Evolutionary conservation across 92 coral and sea anemone genomes (phyloP).

Genomic region (Virgularia gustaviana): DNA sequence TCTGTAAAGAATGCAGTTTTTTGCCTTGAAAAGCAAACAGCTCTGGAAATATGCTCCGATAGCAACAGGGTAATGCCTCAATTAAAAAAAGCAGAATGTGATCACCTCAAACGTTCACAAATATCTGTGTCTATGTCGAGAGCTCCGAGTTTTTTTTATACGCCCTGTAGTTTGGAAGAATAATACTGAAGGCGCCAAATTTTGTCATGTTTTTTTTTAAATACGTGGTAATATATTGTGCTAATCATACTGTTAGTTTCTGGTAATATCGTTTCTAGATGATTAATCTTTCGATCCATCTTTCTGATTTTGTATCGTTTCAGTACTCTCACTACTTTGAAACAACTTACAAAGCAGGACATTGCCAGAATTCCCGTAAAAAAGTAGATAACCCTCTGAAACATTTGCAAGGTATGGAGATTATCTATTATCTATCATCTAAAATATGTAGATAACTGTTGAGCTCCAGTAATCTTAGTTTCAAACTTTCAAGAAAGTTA

Average conservation of each 20-base stretch:
- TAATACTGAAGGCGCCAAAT: not conserved
- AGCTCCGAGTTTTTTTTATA: too few species aligned
- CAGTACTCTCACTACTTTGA: slow-evolving; percentile 88
- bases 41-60: too few species aligned
- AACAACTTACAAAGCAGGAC: slow-evolving; percentile 59
- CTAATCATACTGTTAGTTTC: not conserved
- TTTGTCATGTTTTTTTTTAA: not conserved
- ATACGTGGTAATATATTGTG: not conserved
- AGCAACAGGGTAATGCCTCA: too few species aligned
- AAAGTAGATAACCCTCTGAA: slow-evolving; percentile 69
- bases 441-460: too few species aligned
- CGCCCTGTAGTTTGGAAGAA: not conserved
- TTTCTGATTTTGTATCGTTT: not conserved
- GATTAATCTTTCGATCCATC: not conserved
- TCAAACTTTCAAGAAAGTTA: too few species aligned
- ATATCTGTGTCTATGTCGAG: too few species aligned
- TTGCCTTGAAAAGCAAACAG: too few species aligned
- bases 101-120: too few species aligned
- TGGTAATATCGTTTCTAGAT: not conserved
- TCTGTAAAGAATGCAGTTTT: too few species aligned
- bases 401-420: slow-evolving; percentile 89
- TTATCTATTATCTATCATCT: too few species aligned
- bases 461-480: too few species aligned
- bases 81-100: too few species aligned
- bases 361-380: slow-evolving; percentile 39